Evolutionary conservation across 2,888 invertebrate genomes (phyloP).

Genomic region (Diplolepis rosae): DNA sequence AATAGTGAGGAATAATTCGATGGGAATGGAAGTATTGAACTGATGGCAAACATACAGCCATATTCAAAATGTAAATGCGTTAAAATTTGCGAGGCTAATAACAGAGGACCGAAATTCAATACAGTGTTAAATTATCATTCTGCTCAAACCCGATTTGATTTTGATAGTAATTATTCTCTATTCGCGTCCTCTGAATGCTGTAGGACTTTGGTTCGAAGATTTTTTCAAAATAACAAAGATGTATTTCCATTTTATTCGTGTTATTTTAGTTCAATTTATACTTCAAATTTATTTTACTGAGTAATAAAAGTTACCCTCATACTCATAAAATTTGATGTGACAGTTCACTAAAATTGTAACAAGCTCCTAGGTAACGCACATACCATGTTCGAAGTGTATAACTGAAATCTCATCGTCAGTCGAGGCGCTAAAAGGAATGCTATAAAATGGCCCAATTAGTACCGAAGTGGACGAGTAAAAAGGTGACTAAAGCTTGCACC

Average conservation of each 20-base stretch:
- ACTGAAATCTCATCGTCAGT: constrained; percentile 34
- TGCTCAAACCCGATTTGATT: background rate
- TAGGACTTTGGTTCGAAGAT: background rate
- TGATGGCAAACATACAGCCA: background rate
- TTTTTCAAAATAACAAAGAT: background rate
- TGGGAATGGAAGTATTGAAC: background rate
- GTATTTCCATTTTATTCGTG: background rate
- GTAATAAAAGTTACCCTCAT: background rate
- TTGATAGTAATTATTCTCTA: background rate
- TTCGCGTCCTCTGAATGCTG: background rate
- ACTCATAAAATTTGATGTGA: background rate
- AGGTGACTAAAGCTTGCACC: constrained; percentile 28
- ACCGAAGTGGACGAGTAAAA: constrained; percentile 38
- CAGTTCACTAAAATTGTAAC: background rate
- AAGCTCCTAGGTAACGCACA: background rate
- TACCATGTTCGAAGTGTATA: background rate
- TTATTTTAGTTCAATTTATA: too few species aligned
- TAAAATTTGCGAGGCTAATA: background rate
- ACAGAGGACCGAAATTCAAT: background rate
- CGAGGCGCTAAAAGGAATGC: constrained; percentile 48
- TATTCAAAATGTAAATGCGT: background rate
- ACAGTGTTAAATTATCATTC: background rate
- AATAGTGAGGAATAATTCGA: too few species aligned
- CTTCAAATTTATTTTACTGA: background rate
- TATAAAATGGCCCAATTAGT: constrained; percentile 54